A percentile compares a stretch with the other conserved stretches of the same genome.
Conservation (phyloP, 2,888 invertebrate species). For the Ennomos quercinarius region DNA sequence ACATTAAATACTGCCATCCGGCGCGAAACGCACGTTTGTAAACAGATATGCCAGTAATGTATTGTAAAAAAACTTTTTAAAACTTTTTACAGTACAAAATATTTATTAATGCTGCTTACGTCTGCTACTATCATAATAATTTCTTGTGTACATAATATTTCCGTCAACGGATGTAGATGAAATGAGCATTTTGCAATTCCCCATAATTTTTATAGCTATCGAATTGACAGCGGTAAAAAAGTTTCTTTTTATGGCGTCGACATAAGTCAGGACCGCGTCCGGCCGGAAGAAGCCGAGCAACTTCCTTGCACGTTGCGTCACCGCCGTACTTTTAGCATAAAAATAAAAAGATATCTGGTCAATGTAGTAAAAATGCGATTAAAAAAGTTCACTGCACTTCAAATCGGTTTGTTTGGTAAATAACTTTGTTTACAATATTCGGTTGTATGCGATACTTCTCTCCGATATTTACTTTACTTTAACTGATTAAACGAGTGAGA, state of each 20-base stretch:
- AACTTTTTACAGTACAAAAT: conserved; percentile 25
- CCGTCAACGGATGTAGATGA: conserved; percentile 28
- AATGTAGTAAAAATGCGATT: conserved; percentile 26
- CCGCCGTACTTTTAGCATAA: conserved; percentile 38
- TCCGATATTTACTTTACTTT: conserved; percentile 18
- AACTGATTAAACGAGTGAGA: conserved; percentile 16
- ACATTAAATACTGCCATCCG: conserved; percentile 39
- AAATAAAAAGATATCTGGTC: conserved; percentile 31
- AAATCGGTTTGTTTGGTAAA: conserved; percentile 24
- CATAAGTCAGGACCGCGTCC: conserved; percentile 45
- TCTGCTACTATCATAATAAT: conserved; percentile 13
- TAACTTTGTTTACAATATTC: conserved; percentile 12
- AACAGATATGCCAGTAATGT: conserved; percentile 34
- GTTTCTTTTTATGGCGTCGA: conserved; percentile 33
- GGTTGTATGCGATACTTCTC: conserved; percentile 16
- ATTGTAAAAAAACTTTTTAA: conserved; percentile 31
- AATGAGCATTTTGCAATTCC: conserved; percentile 29
- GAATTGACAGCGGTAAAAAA: conserved; percentile 23
- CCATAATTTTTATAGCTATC: conserved; percentile 24
- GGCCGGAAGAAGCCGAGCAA: conserved; percentile 50
- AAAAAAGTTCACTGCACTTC: conserved; percentile 36
- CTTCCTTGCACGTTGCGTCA: conserved; percentile 50
- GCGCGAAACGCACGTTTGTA: conserved; percentile 31
- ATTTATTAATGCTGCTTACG: conserved; percentile 16
- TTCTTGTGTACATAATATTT: conserved; percentile 16